phyloP scores from a whole-genome alignment of 2,113 vertebrate genomes.

The Enhydra lutris region DNA sequence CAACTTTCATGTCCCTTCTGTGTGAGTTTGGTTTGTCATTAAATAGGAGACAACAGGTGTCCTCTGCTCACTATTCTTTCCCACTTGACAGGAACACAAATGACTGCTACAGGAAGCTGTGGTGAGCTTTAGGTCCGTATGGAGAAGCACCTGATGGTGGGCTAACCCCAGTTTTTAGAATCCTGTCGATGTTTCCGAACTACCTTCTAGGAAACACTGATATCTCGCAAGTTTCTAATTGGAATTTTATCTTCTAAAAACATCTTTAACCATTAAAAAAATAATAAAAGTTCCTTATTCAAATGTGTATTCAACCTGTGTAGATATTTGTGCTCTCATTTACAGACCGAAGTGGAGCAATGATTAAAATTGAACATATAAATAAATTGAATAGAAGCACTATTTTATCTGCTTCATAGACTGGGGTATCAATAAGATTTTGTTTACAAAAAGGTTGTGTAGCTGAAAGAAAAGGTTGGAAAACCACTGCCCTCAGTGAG shows the following conservation, averaged over 20 bases:
- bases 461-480: neutral
- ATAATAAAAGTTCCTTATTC: neutral
- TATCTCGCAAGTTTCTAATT: neutral
- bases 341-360: neutral
- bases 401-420: constrained; percentile 10
- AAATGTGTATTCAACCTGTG: neutral
- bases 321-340: neutral
- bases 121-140: neutral
- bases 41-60: neutral
- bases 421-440: neutral
- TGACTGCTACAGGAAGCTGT: neutral
- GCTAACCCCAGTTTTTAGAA: neutral
- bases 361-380: neutral
- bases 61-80: neutral
- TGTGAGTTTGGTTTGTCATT: neutral
- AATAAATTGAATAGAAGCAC: neutral
- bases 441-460: neutral
- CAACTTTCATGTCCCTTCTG: neutral
- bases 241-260: constrained; percentile 16
- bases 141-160: neutral
- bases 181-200: neutral
- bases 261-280: neutral
- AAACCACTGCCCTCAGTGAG: neutral
- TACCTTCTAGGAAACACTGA: neutral
- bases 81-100: neutral